Base-by-base conservation (phyloP, 2,797 vertebrate genomes). In the Pangasius larnaudii region DNA sequence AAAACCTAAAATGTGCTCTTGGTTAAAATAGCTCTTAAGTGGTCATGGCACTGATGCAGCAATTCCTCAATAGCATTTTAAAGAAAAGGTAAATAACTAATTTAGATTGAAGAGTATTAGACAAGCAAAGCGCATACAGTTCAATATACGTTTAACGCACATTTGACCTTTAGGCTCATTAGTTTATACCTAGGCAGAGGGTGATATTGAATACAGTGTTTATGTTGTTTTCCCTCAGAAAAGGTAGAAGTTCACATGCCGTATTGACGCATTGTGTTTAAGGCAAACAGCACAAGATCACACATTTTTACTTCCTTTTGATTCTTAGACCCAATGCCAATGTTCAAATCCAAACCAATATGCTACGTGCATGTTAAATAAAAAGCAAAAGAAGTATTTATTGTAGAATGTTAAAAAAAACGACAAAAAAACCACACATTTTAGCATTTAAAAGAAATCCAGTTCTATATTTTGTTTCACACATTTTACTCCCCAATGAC, bases 391-490 rank as follows among this genome's bases (percentile, higher is more conserved):
- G 1, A 80, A 18, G 36, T 9, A 1, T 4, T 16, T 16, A 27
- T 61, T 42, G 56, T 78, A 77, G n/a, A 53, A 18, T 51, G 14
- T 51, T 67, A 2, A 84, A 42, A 8, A 39, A 7, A 0, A 86
- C 1, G 22, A 4, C 14, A 16, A 0, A 5, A 42, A 9, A 33
- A 72, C 56, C 10, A 75, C 11, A 51, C 1, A 0, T 36, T 71
- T 71, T 2, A 49, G 83, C 74, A 81, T 56, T 42, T 61, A 51
- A 85, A 85, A 88, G 14, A 85, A 85, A 78, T 91, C 89, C 90
- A 90, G 90, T 90, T 91, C 82, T 78, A 59, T 56, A 81, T 49
- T 72, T 46, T 46, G 67, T 53, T 86, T 84, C 78, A 83, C 53
- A 77, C n/a, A 33, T 63, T 53, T 49, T 49, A 56, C 42, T 63